Conservation (phyloP, 2,797 vertebrate genomes). For the Chelon labrosus region DNA sequence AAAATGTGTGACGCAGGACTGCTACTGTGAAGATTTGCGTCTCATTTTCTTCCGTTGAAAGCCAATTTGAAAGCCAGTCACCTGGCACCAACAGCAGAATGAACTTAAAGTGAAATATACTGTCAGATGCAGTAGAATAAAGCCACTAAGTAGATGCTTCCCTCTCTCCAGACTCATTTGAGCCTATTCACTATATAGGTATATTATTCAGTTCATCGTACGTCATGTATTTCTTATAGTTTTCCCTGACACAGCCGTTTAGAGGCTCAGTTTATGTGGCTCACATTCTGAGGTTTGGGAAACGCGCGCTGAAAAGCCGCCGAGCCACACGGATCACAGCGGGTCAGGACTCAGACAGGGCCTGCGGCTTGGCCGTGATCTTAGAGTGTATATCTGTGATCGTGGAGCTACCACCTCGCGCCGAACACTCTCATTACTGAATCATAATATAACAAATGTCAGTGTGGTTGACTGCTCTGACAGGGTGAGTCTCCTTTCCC, state of each 20-base stretch:
- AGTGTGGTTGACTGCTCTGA: slow-evolving; percentile 55
- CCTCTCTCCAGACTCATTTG: slow-evolving; percentile 33
- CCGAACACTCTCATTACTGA: slow-evolving; percentile 67
- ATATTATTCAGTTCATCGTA: slow-evolving; percentile 54
- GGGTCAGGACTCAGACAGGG: slow-evolving; percentile 76
- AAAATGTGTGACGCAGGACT: slow-evolving; percentile 38
- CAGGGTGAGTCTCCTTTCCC: slow-evolving; percentile 43
- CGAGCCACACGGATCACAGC: slow-evolving; percentile 75
- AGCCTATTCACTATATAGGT: slow-evolving; percentile 47
- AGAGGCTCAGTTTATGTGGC: slow-evolving; percentile 74
- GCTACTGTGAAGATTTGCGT: slow-evolving; percentile 50
- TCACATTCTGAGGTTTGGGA: slow-evolving; percentile 80
- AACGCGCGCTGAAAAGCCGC: slow-evolving; percentile 78
- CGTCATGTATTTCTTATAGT: slow-evolving; percentile 69
- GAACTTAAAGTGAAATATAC: slow-evolving; percentile 17
- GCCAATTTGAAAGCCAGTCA: slow-evolving; percentile 5
- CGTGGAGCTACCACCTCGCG: slow-evolving; percentile 54
- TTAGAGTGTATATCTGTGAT: slow-evolving; percentile 71
- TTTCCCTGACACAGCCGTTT: slow-evolving; percentile 79
- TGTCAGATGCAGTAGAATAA: slow-evolving; percentile 23
- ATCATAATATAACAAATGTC: slow-evolving; percentile 73
- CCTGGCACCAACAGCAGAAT: slow-evolving; percentile 23
- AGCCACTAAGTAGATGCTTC: slow-evolving; percentile 41
- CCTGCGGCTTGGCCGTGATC: slow-evolving; percentile 77
- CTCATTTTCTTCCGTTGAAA: slow-evolving; percentile 35